Base-by-base conservation (phyloP, 2,797 vertebrate species). In the Hoplostethus atlanticus region DNA sequence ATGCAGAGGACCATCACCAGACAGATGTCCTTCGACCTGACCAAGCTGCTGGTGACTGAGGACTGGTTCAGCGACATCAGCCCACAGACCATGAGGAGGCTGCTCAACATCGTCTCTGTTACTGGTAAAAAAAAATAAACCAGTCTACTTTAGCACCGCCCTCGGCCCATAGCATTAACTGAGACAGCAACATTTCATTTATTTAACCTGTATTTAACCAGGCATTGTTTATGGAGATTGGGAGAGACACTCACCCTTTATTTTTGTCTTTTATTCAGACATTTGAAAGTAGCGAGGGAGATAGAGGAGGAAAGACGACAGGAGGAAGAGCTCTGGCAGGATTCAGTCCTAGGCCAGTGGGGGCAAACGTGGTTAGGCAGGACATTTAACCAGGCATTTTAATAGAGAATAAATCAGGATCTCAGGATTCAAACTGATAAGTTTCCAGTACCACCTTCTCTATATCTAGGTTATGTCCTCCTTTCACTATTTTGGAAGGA, bases 1-100 rank as follows among this genome's bases (percentile, higher is more conserved):
- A 97, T 99, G 95, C 97, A 99, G 80, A 95, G 98, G 34, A 95
- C 96, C 8, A 88, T 99, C 75, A 98, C 98, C 1, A 95, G 98
- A 16, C 98, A 99, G 83, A 99, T 99, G 98, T 99, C 98, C 72
- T 99, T 99, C 46, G 98, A 99, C 83, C 93, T 99, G 79, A 98
- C 98, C 28, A 99, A 99, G 82, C 92, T 99, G 75, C 91, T 99
- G 86, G 96, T 99, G 71, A 99, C 97, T 0, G 98, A 99, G 84
- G 98, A 99, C 89, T 99, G 98, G 98, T 99, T 99, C 93, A 99
- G 98, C 74, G 98, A 99, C 89, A 99, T 99, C 89, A 99, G 98
- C 75, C 98, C 98, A 9, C 98, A 99, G 92, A 98, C 97, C 55
- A 99, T 99, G 98, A 96, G 98, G 79, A 95, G 98, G 78, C 90